Evolutionary conservation across 2,797 vertebrate genomes (phyloP), one percentile per base, ranked within the genome.

Genomic region (Eulemur mongoz): DNA sequence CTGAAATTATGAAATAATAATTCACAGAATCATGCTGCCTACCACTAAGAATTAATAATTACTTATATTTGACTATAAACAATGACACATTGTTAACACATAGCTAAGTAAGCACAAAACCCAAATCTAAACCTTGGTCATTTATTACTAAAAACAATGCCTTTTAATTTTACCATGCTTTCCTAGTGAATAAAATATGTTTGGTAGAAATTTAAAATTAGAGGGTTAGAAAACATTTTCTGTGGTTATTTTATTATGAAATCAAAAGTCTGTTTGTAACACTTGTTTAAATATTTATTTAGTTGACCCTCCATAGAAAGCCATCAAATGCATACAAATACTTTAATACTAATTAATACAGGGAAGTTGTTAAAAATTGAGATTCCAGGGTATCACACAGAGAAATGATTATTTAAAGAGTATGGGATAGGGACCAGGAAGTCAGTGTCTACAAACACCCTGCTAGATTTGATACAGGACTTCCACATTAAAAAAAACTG

Each of bases 171-270:
- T 54, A 52, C 17, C 11, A 59, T 69, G 43, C 4, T 69, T 92
- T 85, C n/a, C 17, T 89, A 30, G 27, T 89, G 13, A 38, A 93
- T 93, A 87, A 67, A 35, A 67, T 83, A 12, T n/a, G 35, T 75
- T 94, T 83, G 75, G 59, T 45, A 43, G 23, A 89, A 69, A 76
- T 63, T 75, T 95, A 88, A 84, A 93, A 63, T 75, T 67, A 89
- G 43, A 69, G 35, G 13, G 2, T 73, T 89, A n/a, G 52, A 80
- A 80, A 61, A 38, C 63, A 89, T 52, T 87, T 67, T 61, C 2
- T 61, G 4, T 67, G n/a, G 30, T 93, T 69, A 91, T 91, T 94
- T 92, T 91, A 38, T 54, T 76, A 30, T 70, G 70, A 80, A 7
- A 50, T 73, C 54, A 83, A 23, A 91, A 79, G 3, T 79, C 79